Conservation (phyloP, 2,113 vertebrate genomes). For the Nipponia nippon region DNA sequence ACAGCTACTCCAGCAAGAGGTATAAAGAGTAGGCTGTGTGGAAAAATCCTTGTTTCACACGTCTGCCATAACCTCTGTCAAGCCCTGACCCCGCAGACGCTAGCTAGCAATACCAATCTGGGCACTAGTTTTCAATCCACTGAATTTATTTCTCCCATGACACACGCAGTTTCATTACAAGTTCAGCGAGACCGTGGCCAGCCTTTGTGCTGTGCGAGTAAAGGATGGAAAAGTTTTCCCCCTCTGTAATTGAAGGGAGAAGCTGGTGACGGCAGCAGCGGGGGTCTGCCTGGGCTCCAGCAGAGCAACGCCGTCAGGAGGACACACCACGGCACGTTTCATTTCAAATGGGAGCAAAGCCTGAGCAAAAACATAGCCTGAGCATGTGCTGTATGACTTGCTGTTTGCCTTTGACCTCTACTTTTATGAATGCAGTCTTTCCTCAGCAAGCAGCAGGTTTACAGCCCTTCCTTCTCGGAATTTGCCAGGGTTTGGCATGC, state of each 20-base stretch:
- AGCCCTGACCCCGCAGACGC: accelerated
- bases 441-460: not conserved
- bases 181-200: not conserved
- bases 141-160: not conserved
- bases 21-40: not conserved
- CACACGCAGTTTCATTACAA: not conserved
- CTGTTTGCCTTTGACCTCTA: not conserved
- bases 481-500: not conserved
- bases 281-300: not conserved
- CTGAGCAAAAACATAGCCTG: not conserved
- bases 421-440: not conserved
- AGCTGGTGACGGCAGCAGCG: not conserved
- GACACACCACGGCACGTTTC: not conserved
- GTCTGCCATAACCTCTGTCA: not conserved
- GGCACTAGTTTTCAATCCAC: not conserved
- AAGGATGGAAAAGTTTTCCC: not conserved
- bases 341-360: not conserved
- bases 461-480: not conserved
- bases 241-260: not conserved
- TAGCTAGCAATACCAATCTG: not conserved
- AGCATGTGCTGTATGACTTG: not conserved
- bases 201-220: not conserved
- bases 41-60: not conserved
- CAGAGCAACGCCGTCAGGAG: not conserved
- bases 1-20: not conserved